Percentiles rank a stretch among this genome's conserved stretches.
These are phyloP conservation scores for Meriones unguiculatus DNA, from an alignment of 2,113 vertebrate species.

Conservation along the genomic window DNA sequence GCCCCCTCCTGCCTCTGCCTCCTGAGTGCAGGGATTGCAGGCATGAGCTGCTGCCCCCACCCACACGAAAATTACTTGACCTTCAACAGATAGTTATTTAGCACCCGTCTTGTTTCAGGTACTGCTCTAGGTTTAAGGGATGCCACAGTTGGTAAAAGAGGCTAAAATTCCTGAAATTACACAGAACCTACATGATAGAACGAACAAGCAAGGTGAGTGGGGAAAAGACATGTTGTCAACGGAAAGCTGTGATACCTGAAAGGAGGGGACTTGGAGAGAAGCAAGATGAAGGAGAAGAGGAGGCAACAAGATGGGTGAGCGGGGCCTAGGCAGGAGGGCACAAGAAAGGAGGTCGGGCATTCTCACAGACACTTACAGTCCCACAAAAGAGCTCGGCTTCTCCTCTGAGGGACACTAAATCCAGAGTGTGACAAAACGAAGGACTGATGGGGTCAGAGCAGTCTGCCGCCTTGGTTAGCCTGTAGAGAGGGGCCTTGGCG, in stretches of 20 bases:
- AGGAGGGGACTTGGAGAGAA: too few relatives aligned
- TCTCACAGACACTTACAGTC: fast-evolving
- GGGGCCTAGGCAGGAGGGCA: not conserved
- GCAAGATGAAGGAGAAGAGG: not conserved
- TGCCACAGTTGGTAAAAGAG: not conserved
- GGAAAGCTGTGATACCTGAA: not conserved
- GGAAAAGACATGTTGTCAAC: not conserved
- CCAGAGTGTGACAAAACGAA: too few relatives aligned
- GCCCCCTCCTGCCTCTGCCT: not conserved
- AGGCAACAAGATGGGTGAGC: not conserved
- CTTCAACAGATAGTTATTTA: not conserved
- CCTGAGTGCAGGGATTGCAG: not conserved
- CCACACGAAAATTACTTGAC: not conserved
- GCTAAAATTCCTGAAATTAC: not conserved
- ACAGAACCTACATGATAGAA: not conserved
- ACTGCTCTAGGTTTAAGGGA: not conserved
- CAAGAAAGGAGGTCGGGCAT: not conserved
- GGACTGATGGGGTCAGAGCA: not conserved
- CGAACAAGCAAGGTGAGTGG: not conserved
- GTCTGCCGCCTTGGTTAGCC: not conserved
- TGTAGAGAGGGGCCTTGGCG: not conserved
- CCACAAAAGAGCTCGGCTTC: not conserved
- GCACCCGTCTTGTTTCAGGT: not conserved
- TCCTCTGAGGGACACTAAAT: not conserved
- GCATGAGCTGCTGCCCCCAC: too few relatives aligned